Base-by-base conservation (phyloP, 2,113 vertebrate species). In the Arothron firmamentum region DNA sequence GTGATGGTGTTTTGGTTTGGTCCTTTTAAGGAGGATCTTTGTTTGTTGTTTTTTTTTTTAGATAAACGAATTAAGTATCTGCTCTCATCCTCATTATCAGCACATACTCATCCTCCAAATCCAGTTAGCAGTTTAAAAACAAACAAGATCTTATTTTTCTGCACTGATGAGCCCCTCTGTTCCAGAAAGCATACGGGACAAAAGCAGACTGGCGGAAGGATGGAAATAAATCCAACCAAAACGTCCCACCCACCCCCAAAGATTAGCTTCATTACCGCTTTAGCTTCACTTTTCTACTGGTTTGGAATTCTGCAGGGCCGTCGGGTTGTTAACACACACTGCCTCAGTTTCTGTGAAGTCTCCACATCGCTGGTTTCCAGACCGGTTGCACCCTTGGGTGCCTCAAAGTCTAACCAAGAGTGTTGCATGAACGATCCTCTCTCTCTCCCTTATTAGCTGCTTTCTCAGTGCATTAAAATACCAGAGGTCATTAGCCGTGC, bases 61-160 rank as follows among this genome's bases (percentile, higher is more conserved):
- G 11, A 38, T 2, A 38, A 12, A 38, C 34, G 12, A 38, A 38
- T 38, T 38, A 38, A 38, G 12, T 9, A 38, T 38, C 34, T 38
- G 12, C 34, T 38, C 34, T 38, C 9, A 2, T 38, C 34, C 9
- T 38, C 58, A 59, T 78, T 78, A 64, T 52, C 59, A 60, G 65
- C 52, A 17, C 17, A 46, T 52, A 61, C 74, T 62, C 79, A 56
- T 51, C 77, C 75, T 66, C 80, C 63, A 68, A 67, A 66, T 56
- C 71, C 45, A 52, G 74, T 62, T 59, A 62, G 52, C 56, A 55
- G 21, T 65, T 77, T 76, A 80, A 89, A 80, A 89, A 85, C 80
- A 88, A 68, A 70, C 75, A 87, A 67, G 77, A 88, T 85, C 64
- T 87, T 71, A 89, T 91, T 38, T 90, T 90, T 90, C 84, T 81